These are phyloP conservation scores for Enoplosus armatus DNA, from an alignment of 2,797 vertebrate species.

Conservation along the genomic window DNA sequence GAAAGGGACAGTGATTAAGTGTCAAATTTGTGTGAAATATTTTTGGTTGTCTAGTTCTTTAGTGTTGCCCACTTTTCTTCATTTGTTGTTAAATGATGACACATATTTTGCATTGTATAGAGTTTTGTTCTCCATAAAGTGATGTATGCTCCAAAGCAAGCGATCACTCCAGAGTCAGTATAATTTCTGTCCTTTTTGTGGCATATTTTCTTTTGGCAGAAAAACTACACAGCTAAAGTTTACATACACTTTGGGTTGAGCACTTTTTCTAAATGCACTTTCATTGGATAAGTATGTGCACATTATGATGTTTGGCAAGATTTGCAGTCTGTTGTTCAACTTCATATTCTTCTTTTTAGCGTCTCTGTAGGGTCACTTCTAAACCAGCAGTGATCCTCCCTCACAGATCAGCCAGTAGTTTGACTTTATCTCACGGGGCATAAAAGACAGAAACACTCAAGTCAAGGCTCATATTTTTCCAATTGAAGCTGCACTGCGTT, in stretches of 20 bases:
- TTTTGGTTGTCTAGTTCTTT: neutral
- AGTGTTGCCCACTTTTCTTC: neutral
- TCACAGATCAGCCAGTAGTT: slow-evolving; percentile 5
- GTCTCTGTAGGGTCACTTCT: neutral
- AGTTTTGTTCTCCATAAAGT: neutral
- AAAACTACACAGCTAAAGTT: neutral
- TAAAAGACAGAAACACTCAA: slow-evolving; percentile 32
- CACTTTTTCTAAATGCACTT: neutral
- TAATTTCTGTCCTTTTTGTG: neutral
- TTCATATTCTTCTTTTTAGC: neutral
- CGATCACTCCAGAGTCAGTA: neutral
- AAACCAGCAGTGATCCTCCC: neutral
- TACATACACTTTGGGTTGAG: neutral
- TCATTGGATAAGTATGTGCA: neutral
- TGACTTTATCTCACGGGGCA: neutral
- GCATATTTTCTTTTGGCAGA: neutral
- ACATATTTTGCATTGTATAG: neutral
- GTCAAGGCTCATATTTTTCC: slow-evolving; percentile 45
- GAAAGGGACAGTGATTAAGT: too few species aligned
- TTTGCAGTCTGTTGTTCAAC: neutral
- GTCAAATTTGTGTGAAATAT: neutral
- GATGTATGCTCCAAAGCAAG: neutral
- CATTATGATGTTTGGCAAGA: neutral
- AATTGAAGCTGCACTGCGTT: slow-evolving; percentile 34
- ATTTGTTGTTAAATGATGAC: neutral